phyloP scores from a whole-genome alignment of 1,140 invertebrate species.

The Bilobella aurantiaca region DNA sequence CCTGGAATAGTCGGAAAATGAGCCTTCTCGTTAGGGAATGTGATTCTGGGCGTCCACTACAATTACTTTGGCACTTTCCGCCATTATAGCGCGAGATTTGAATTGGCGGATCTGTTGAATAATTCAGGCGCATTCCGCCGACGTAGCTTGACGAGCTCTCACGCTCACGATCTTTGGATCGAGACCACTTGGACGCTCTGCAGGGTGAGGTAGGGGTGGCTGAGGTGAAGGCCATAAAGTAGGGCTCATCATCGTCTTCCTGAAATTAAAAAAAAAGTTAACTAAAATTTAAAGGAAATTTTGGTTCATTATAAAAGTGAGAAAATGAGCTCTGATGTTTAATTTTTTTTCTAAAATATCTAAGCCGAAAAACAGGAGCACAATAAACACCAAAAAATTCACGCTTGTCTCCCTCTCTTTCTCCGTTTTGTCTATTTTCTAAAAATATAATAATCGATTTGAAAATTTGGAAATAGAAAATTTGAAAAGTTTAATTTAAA shows the following conservation, averaged over 20 bases:
- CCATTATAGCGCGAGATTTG: background rate
- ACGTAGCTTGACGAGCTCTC: background rate
- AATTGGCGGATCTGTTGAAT: background rate
- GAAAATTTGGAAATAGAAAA: too few species aligned
- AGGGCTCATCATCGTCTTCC: background rate
- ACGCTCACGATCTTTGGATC: background rate
- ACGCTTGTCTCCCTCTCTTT: too few species aligned
- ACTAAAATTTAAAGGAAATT: too few species aligned
- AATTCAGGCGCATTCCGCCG: too few species aligned
- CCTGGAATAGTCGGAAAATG: background rate
- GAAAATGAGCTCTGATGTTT: too few species aligned
- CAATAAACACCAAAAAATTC: too few species aligned
- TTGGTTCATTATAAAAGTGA: too few species aligned
- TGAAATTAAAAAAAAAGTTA: background rate
- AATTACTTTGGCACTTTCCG: slow-evolving; percentile 1
- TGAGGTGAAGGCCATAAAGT: background rate
- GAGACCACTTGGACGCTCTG: background rate
- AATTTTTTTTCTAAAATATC: too few species aligned
- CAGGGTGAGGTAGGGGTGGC: background rate
- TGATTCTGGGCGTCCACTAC: background rate
- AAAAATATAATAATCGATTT: too few species aligned
- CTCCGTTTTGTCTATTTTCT: too few species aligned
- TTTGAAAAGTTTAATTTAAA: too few species aligned
- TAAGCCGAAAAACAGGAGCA: too few species aligned
- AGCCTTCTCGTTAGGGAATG: background rate